phyloP scores from a whole-genome alignment of 2,888 invertebrate genomes.

The Nipponacmea schrenckii region DNA sequence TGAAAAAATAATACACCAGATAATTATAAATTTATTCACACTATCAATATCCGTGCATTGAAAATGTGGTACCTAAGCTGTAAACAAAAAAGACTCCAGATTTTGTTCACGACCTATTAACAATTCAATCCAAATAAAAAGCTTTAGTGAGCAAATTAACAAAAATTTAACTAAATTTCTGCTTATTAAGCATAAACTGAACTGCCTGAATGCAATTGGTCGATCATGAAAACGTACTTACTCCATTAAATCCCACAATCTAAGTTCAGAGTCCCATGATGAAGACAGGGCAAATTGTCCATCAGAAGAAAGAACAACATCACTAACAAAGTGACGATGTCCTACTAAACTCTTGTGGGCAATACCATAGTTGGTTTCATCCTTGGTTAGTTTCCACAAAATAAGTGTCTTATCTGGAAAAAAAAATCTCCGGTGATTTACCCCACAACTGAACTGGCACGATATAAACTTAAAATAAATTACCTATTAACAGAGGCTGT shows the following conservation, averaged over 20 bases:
- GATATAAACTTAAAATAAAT: no score
- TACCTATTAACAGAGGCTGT: no score
- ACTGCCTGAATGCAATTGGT: no score
- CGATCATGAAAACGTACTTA: slow-evolving; percentile 58
- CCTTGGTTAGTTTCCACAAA: slow-evolving; percentile 96
- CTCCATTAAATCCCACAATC: slow-evolving; percentile 98
- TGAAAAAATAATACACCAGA: slow-evolving; percentile 37
- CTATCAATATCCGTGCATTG: no score
- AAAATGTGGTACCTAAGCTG: no score
- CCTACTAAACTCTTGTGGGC: slow-evolving; percentile 96
- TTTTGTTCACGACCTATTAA: no score
- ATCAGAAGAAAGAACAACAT: slow-evolving; percentile 98
- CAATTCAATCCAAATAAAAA: no score
- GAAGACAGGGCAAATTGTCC: slow-evolving; percentile 99
- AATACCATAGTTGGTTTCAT: slow-evolving; percentile 93
- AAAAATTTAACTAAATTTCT: no score
- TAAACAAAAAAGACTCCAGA: no score
- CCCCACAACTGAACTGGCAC: no score
- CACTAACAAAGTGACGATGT: slow-evolving; percentile 98
- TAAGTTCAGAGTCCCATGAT: slow-evolving; percentile 99
- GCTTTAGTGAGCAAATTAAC: no score
- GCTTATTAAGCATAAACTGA: no score
- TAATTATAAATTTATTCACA: not conserved
- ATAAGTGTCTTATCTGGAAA: slow-evolving; percentile 80
- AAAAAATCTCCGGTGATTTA: not conserved